Conservation (phyloP, 2,113 vertebrate species). For the Albula glossodonta region DNA sequence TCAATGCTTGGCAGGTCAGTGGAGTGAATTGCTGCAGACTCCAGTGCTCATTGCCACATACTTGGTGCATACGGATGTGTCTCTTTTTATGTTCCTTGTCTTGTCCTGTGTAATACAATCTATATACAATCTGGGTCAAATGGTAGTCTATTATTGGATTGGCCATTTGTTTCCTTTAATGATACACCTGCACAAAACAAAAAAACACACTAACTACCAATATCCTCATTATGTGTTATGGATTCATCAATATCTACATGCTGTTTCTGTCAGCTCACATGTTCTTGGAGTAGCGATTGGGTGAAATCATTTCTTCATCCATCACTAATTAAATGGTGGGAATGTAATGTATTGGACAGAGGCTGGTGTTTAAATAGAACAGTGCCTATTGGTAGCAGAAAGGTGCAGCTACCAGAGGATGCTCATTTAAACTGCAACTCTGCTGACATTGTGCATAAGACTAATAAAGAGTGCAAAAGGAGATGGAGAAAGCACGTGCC, state of each 20-base stretch:
- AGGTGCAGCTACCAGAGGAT: neutral
- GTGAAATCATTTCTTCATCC: neutral
- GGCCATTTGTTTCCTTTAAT: neutral
- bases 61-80: neutral
- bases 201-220: neutral
- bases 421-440: neutral
- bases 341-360: neutral
- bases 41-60: neutral
- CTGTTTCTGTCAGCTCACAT: neutral
- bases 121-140: neutral
- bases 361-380: neutral
- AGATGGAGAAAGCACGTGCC: neutral
- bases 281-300: neutral
- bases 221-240: neutral
- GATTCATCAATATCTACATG: constrained; percentile 20
- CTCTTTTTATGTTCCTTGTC: no score
- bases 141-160: neutral
- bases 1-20: no score
- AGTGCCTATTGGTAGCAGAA: no score
- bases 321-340: constrained; percentile 4
- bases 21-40: neutral
- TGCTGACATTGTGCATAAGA: neutral
- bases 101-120: neutral
- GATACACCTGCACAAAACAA: neutral
- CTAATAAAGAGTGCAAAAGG: neutral